Evolutionary conservation across 2,113 vertebrate genomes (phyloP).

Genomic region (Tragelaphus buxtoni): DNA sequence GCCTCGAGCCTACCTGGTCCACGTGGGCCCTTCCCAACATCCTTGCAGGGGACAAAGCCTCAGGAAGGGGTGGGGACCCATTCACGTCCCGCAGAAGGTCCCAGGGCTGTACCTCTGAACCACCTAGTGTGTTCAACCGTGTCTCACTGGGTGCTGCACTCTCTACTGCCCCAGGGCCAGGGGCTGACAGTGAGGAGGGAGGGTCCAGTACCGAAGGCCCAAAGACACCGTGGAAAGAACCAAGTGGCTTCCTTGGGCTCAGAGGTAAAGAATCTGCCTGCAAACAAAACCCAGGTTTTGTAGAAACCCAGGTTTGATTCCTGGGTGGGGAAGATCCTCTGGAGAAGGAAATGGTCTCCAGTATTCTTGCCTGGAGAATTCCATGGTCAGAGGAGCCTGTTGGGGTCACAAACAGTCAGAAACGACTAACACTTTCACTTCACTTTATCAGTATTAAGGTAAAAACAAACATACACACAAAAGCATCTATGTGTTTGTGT

Average conservation of each 20-base stretch:
- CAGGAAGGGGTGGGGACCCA: no score
- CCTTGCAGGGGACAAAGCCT: not conserved
- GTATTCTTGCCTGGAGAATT: not conserved
- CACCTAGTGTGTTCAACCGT: rapidly evolving
- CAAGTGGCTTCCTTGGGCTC: not conserved
- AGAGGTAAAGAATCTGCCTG: not conserved
- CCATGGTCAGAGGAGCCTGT: not conserved
- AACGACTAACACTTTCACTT: not conserved
- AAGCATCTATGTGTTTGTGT: not conserved
- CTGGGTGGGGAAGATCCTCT: not conserved
- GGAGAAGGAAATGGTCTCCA: not conserved
- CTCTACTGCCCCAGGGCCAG: not conserved
- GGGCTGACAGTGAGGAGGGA: not conserved
- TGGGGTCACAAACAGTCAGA: not conserved
- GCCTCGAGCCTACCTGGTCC: rapidly evolving
- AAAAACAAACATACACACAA: not conserved
- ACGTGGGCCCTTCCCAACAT: rapidly evolving
- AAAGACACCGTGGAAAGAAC: not conserved
- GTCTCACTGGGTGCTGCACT: not conserved
- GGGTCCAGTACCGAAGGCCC: not conserved
- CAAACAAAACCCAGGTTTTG: not conserved
- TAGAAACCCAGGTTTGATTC: not conserved
- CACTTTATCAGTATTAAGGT: not conserved
- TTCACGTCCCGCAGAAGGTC: not conserved
- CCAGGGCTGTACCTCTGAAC: not conserved